Conservation (phyloP, 2,797 vertebrate species). For the Threskiornis aethiopicus region DNA sequence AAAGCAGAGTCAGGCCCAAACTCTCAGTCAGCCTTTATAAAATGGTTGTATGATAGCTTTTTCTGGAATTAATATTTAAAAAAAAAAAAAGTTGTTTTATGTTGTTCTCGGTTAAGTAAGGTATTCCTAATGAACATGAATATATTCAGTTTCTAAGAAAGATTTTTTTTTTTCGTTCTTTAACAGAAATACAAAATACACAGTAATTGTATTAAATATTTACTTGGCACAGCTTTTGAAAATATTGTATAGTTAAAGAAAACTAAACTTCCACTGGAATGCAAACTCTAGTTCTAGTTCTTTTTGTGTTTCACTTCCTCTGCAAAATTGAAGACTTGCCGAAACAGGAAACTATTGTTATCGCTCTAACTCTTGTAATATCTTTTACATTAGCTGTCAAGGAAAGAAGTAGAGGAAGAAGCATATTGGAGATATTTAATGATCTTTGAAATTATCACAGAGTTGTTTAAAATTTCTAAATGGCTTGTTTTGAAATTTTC, state of each 20-base stretch:
- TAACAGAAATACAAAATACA: not conserved
- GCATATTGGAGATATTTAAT: not conserved
- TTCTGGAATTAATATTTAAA: not conserved
- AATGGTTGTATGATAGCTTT: not conserved
- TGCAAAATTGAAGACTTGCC: constrained; percentile 18
- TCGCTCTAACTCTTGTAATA: not conserved
- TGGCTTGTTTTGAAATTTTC: not conserved
- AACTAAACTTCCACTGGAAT: not conserved
- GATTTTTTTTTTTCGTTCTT: not conserved
- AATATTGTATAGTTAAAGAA: not conserved
- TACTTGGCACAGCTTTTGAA: not conserved
- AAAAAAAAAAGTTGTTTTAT: too few species aligned
- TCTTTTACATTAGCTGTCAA: not conserved
- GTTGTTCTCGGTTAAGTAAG: not conserved
- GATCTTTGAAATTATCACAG: not conserved
- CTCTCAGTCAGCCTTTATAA: not conserved
- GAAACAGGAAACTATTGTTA: constrained; percentile 58
- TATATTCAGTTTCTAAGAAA: not conserved
- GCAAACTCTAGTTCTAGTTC: not conserved
- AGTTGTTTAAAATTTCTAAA: not conserved
- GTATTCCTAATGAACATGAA: not conserved
- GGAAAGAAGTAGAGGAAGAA: constrained; percentile 11
- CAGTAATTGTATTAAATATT: not conserved
- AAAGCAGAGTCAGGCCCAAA: not conserved
- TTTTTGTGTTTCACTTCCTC: constrained; percentile 61